These are phyloP conservation scores for Avahi laniger DNA, from an alignment of 2,797 vertebrate genomes.

Conservation along the genomic window DNA sequence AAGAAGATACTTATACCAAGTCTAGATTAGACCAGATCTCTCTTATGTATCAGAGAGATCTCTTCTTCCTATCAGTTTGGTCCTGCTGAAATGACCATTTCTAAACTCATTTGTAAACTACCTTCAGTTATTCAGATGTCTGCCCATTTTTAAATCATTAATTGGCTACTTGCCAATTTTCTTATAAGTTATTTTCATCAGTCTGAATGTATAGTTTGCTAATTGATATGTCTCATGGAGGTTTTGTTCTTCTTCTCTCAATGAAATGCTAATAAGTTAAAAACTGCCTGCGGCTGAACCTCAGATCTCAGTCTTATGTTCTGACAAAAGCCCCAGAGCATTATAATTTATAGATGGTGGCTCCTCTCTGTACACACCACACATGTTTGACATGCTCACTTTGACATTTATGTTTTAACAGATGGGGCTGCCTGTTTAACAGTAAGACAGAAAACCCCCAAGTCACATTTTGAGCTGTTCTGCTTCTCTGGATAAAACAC, in stretches of 20 bases:
- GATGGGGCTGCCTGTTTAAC: not conserved
- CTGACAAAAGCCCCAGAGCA: slow-evolving; percentile 19
- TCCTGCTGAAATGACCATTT: not conserved
- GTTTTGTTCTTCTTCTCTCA: not conserved
- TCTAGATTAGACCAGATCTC: not conserved
- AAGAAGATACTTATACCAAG: not conserved
- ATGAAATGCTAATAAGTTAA: not conserved
- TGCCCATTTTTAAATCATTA: not conserved
- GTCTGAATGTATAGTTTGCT: not conserved
- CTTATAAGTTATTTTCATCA: not conserved
- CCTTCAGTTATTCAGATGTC: not conserved
- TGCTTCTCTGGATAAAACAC: slow-evolving; percentile 46
- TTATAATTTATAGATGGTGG: slow-evolving; percentile 22
- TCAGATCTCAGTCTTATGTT: not conserved
- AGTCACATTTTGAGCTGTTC: not conserved
- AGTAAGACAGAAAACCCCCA: not conserved
- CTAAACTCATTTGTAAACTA: not conserved
- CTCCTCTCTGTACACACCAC: not conserved
- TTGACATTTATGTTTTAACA: slow-evolving; percentile 57
- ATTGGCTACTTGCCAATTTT: not conserved
- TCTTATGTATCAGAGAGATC: not conserved
- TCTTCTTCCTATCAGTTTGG: not conserved
- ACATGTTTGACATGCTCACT: slow-evolving; percentile 1
- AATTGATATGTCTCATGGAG: not conserved
- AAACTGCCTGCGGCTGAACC: slow-evolving; percentile 1